Base-by-base conservation (phyloP, 2,797 vertebrate genomes). In the Macrochelys suwanniensis region DNA sequence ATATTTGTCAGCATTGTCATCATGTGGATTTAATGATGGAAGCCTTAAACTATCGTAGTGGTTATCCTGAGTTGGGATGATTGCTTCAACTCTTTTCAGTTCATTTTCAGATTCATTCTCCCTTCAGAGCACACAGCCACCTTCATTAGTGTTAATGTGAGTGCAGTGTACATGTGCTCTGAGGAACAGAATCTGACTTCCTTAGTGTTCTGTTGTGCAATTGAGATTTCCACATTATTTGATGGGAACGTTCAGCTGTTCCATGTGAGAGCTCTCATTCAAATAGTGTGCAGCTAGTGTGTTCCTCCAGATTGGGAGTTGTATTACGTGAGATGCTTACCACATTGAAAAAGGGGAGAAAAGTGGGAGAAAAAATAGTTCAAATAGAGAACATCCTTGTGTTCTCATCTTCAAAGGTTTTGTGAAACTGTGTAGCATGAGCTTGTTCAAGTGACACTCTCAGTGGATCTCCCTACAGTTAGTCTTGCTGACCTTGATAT, bases 401-500 rank as follows among this genome's bases (percentile, higher is more conserved):
- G 8, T 68, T 37, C 61, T 78, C 0, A 1, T 74, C 56, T 90
- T 0, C 84, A 71, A 92, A 31, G 65, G 81, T 26, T 88, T 4
- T 91, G 28, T 81, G 79, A 83, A 47, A 6, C 53, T 86, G 21
- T 6, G 81, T 25, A 19, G 1, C 25, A 4, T 90, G 78, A 93
- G 80, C 80, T 84, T 92, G 90, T 82, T 95, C 71, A 84, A 10
- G 84, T n/a, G 87, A 17, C 47, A 82, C 78, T 93, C 77, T 37
- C 33, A 28, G 1, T 50, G 51, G 59, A 80, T 51, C 79, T 42
- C 84, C 89, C 91, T 68, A 50, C 91, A 94, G 80, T 76, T 95
- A 84, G 81, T 10, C 86, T 89, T 92, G 42, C 85, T 96, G 97
- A 86, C 88, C 93, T 54, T 49, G 82, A 1, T 1, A 89, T 86